A percentile compares a stretch with the other conserved stretches of the same genome.
Conservation (phyloP, 2,888 invertebrate species). For the Nematopogon swammerdamellus region DNA sequence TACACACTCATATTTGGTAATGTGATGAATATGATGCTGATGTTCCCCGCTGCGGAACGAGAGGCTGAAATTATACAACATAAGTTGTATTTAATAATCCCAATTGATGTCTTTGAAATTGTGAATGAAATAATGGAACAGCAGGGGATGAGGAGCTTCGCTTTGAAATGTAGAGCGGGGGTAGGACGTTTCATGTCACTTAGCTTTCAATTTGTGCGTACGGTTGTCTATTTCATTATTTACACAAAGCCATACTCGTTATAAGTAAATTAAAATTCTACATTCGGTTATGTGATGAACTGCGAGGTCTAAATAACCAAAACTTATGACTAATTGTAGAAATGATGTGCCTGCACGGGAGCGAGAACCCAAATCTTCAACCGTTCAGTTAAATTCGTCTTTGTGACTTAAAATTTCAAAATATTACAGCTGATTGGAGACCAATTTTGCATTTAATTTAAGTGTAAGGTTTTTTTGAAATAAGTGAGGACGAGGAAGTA, state of each 20-base stretch:
- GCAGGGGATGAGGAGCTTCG: too few relatives aligned
- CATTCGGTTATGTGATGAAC: background rate
- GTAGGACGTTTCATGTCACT: too few relatives aligned
- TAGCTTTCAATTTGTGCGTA: too few relatives aligned
- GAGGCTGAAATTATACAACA: too few relatives aligned
- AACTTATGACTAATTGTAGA: background rate
- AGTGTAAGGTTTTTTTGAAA: background rate
- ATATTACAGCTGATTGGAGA: background rate
- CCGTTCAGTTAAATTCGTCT: background rate
- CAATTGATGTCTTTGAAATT: too few relatives aligned
- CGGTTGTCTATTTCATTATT: background rate
- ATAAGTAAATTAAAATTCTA: background rate
- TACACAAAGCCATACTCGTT: background rate
- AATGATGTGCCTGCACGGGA: background rate
- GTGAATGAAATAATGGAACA: too few relatives aligned
- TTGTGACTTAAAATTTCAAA: background rate
- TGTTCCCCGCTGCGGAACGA: too few relatives aligned
- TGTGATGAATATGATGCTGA: too few relatives aligned
- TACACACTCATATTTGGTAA: too few relatives aligned
- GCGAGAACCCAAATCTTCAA: background rate
- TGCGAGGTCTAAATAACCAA: background rate
- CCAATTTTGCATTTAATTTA: background rate
- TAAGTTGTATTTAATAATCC: too few relatives aligned
- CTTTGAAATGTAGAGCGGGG: too few relatives aligned
- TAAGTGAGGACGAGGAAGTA: background rate